phyloP scores from a whole-genome alignment of 2,113 vertebrate species.

The Alligator mississippiensis region DNA sequence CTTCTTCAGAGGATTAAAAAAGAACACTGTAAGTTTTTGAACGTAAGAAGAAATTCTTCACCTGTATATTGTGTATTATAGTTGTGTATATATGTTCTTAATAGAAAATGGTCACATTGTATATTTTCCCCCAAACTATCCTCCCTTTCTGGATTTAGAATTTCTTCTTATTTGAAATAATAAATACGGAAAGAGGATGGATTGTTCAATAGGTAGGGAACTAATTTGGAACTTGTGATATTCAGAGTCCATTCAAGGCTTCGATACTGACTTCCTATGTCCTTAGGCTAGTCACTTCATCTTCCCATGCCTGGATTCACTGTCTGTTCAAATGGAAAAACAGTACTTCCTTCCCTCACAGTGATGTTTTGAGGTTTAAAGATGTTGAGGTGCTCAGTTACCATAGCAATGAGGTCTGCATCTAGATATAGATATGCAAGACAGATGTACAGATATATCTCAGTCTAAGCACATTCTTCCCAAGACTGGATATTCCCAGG shows the following conservation, averaged over 20 bases:
- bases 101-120: neutral
- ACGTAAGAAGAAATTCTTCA: neutral
- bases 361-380: neutral
- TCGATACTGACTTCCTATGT: neutral
- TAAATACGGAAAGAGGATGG: neutral
- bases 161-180: neutral
- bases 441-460: neutral
- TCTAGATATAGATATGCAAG: neutral
- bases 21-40: no score
- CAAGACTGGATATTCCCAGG: neutral
- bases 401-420: neutral
- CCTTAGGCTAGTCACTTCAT: neutral
- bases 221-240: neutral
- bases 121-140: neutral
- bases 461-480: neutral
- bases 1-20: no score
- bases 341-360: neutral
- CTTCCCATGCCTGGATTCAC: neutral
- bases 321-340: neutral
- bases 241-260: neutral
- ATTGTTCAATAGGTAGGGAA: neutral
- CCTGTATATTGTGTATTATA: neutral
- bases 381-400: neutral
- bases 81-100: neutral
- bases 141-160: neutral